Percentiles rank a stretch among this genome's conserved stretches.
Conservation (phyloP, 2,888 invertebrate genomes). For the Harpagoxenus sublaevis region DNA sequence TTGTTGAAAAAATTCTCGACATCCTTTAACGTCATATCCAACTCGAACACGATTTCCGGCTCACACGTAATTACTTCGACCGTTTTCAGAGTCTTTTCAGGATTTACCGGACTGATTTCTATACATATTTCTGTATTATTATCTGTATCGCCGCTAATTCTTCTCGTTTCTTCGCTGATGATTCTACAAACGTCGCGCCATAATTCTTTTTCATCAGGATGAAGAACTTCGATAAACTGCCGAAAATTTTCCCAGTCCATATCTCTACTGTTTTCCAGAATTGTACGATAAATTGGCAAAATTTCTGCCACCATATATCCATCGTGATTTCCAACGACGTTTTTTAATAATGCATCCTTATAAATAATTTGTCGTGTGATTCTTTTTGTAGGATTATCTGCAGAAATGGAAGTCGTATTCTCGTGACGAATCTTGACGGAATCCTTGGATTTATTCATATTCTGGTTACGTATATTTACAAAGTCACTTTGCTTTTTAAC, state of each 20-base stretch:
- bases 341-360: slow-evolving; percentile 9
- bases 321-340: not conserved
- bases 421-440: not conserved
- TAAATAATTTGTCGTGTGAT: slow-evolving; percentile 55
- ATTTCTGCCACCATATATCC: not conserved
- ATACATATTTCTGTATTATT: slow-evolving; percentile 76
- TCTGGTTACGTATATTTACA: not conserved
- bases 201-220: slow-evolving; percentile 72
- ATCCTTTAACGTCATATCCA: slow-evolving; percentile 77
- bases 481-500: not conserved
- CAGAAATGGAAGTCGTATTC: not conserved
- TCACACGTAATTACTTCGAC: slow-evolving; percentile 34
- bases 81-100: slow-evolving; percentile 1
- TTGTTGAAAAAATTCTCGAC: slow-evolving; percentile 66
- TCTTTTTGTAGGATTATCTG: not conserved
- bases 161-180: slow-evolving; percentile 72
- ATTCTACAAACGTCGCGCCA: slow-evolving; percentile 76
- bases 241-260: slow-evolving; percentile 77
- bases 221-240: slow-evolving; percentile 70
- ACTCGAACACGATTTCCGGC: slow-evolving; percentile 76
- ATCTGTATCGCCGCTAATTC: slow-evolving; percentile 69
- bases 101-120: slow-evolving; percentile 72
- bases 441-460: not conserved
- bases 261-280: slow-evolving; percentile 69
- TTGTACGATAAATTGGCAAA: slow-evolving; percentile 62